These are phyloP conservation scores for Chaunax sp. DNA, from an alignment of 2,797 vertebrate species.

Conservation along the genomic window DNA sequence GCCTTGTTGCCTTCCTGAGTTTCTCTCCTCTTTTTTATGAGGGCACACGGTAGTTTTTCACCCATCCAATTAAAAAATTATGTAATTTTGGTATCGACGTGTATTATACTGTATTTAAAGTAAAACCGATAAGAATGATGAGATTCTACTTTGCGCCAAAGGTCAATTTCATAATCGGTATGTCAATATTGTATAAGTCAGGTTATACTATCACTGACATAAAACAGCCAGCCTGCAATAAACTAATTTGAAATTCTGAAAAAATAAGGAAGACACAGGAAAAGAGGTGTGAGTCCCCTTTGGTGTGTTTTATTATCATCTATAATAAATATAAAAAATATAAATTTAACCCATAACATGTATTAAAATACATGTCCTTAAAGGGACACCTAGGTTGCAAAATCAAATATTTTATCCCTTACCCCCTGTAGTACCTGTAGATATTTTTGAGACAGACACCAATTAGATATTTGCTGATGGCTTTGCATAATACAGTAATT, in stretches of 20 bases:
- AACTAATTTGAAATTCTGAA: too few relatives aligned
- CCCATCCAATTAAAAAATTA: too few relatives aligned
- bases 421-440: neutral
- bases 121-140: neutral
- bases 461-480: neutral
- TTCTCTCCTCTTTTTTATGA: neutral
- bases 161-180: too few relatives aligned
- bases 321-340: too few relatives aligned
- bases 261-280: neutral
- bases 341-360: too few relatives aligned
- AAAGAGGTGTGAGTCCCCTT: neutral
- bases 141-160: neutral
- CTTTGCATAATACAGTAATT: too few relatives aligned
- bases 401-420: neutral
- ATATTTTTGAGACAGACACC: neutral
- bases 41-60: neutral
- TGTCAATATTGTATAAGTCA: too few relatives aligned
- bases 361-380: neutral
- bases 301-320: constrained; percentile 28
- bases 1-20: constrained; percentile 23
- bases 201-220: constrained; percentile 1
- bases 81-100: too few relatives aligned
- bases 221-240: too few relatives aligned
- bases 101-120: neutral
- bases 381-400: neutral